Percentiles rank a stretch among this genome's conserved stretches.
These are phyloP conservation scores for Anarrhichthys ocellatus DNA, from an alignment of 2,113 vertebrate genomes.

Conservation along the genomic window DNA sequence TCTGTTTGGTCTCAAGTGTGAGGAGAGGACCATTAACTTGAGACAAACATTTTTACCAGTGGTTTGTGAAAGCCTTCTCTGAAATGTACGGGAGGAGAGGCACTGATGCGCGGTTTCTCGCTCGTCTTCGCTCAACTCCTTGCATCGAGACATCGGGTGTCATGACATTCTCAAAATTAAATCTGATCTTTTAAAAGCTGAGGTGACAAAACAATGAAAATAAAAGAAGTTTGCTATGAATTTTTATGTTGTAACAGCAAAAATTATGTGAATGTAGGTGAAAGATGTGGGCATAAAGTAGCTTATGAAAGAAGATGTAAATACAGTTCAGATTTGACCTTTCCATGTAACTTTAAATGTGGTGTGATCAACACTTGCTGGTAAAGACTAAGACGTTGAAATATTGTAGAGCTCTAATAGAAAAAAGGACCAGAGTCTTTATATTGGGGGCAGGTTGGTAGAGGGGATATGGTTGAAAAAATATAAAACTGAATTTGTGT, in stretches of 20 bases:
- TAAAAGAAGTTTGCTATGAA: background rate
- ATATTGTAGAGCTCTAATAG: conserved; percentile 36
- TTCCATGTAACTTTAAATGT: conserved; percentile 2
- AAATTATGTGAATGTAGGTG: background rate
- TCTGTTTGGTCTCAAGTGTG: conserved; percentile 82
- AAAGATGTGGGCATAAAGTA: background rate
- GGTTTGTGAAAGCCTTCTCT: conserved; percentile 83
- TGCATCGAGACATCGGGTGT: background rate
- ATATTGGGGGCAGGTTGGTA: conserved; percentile 5
- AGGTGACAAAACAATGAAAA: background rate
- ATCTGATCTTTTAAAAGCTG: background rate
- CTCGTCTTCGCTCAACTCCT: conserved; percentile 7
- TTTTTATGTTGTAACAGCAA: background rate
- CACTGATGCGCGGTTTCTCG: conserved; percentile 44
- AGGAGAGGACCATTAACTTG: conserved; percentile 81
- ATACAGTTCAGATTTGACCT: background rate
- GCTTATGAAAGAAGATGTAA: background rate
- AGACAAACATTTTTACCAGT: conserved; percentile 83
- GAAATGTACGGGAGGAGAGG: conserved; percentile 58
- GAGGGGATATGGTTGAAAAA: conserved; percentile 60
- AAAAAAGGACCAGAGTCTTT: conserved; percentile 43
- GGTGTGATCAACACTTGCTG: conserved; percentile 7
- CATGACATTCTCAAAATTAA: background rate
- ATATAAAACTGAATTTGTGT: conserved; percentile 73
- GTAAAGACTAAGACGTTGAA: background rate